Base-by-base conservation (phyloP, 2,888 invertebrate species). In the Oithona nana region DNA sequence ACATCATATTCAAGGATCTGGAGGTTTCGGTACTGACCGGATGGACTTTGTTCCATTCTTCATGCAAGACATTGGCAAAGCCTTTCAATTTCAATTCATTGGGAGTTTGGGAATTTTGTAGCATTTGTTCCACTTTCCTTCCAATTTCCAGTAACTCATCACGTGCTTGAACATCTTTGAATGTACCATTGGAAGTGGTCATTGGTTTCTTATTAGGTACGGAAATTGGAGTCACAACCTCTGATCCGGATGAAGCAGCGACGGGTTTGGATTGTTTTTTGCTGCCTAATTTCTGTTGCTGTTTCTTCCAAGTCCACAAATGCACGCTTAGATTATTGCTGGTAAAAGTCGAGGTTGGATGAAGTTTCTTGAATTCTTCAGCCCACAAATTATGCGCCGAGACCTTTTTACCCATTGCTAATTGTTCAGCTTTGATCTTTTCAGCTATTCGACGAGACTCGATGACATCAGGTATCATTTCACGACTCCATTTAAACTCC, bases 281-380 rank as follows among this genome's bases (percentile, higher is more conserved):
- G 13, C 28, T 57, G 3, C 28, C 28, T n/a, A n/a, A 13, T 11
- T 28, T n/a, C 24, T 48, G n/a, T 50, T 59, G 59, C 16, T 20
- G 20, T n/a, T 59, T 59, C 59, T 29, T 59, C 59, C 59, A 59
- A 2, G 28, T 24, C 59, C 59, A 59, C n/a, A 48, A 59, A 49
- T 59, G 59, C 13, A 49, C 59, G 50, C 59, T 59, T 8, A 59
- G 49, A 3, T 49, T 59, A 28, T 59, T 59, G 22, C 26, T 50
- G n/a, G n/a, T 49, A 24, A 59, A 59, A 4, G 48, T 59, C 13
- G 48, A 59, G 28, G 24, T 59, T 22, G 59, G 59, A 20, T 59
- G 29, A 3, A 59, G 48, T 1, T 28, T 48, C 29, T 50, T 48
- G 49, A 59, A 59, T 3, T 59, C 59, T 16, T 50, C 26, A 11